Percentiles rank a stretch among this genome's conserved stretches.
phyloP scores from a whole-genome alignment of 2,113 vertebrate species.

The Solenodon paradoxus region DNA sequence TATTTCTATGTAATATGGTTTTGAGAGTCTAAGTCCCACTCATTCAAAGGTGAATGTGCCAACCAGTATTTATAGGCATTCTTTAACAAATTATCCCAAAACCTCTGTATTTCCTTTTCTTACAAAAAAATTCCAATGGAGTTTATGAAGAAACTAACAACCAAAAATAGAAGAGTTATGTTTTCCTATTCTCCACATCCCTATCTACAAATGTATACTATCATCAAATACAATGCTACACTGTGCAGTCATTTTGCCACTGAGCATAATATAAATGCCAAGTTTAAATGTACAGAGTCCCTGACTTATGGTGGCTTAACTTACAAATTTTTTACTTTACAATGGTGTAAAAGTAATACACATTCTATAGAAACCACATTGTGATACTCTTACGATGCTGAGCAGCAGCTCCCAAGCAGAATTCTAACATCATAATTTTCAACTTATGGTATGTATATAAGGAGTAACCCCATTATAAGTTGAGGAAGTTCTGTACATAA shows the following conservation, averaged over 20 bases:
- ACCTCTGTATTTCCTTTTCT: conserved; percentile 11
- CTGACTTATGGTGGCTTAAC: neutral
- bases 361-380: neutral
- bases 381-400: neutral
- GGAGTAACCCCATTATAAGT: too few species aligned
- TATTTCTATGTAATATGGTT: neutral
- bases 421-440: too few species aligned
- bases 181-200: neutral
- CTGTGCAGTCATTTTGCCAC: neutral
- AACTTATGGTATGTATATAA: neutral
- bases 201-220: conserved; percentile 6
- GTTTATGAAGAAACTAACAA: neutral
- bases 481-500: neutral
- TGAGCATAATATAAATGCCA: neutral
- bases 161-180: conserved; percentile 6
- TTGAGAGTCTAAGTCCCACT: neutral
- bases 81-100: neutral
- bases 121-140: neutral
- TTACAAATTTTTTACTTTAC: neutral
- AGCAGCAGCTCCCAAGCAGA: neutral
- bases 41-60: neutral
- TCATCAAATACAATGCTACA: neutral
- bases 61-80: neutral
- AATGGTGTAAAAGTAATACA: neutral
- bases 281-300: neutral